phyloP scores from a whole-genome alignment of 2,888 invertebrate genomes.

The Nemoura dubitans region DNA sequence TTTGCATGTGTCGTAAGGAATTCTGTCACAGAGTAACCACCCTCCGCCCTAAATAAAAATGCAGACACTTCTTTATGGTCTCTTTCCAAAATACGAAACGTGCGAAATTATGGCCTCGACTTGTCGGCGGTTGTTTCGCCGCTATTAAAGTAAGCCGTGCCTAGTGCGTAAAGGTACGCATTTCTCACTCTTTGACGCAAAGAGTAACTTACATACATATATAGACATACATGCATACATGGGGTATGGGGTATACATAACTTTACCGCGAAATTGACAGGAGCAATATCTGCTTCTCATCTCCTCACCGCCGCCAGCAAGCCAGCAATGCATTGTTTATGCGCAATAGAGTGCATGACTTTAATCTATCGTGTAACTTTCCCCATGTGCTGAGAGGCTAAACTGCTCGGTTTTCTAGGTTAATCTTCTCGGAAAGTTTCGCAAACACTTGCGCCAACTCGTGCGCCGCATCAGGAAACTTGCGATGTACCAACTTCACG shows the following conservation, averaged over 20 bases:
- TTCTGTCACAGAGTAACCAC: conserved; percentile 29
- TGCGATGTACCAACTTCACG: conserved; percentile 26
- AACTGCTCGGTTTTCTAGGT: conserved; percentile 34
- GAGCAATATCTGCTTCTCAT: not conserved
- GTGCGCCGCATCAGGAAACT: conserved; percentile 27
- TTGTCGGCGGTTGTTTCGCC: too few relatives aligned
- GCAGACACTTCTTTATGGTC: not conserved
- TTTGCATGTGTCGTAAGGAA: conserved; percentile 35
- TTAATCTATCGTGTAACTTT: conserved; percentile 21
- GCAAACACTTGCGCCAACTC: conserved; percentile 27
- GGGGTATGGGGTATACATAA: too few relatives aligned
- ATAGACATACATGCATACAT: too few relatives aligned
- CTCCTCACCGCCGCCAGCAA: not conserved
- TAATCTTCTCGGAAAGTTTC: conserved; percentile 16
- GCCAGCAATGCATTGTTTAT: not conserved
- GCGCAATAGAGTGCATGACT: conserved; percentile 1
- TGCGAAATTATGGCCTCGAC: too few relatives aligned
- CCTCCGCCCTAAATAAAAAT: not conserved
- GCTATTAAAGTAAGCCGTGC: too few relatives aligned
- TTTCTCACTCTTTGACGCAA: too few relatives aligned
- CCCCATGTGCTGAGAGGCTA: not conserved
- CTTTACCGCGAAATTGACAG: not conserved
- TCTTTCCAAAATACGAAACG: not conserved
- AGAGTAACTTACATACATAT: too few relatives aligned
- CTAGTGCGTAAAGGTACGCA: too few relatives aligned